Evolutionary conservation across 2,888 invertebrate genomes (phyloP).

Genomic region (Ochropacha duplaris): DNA sequence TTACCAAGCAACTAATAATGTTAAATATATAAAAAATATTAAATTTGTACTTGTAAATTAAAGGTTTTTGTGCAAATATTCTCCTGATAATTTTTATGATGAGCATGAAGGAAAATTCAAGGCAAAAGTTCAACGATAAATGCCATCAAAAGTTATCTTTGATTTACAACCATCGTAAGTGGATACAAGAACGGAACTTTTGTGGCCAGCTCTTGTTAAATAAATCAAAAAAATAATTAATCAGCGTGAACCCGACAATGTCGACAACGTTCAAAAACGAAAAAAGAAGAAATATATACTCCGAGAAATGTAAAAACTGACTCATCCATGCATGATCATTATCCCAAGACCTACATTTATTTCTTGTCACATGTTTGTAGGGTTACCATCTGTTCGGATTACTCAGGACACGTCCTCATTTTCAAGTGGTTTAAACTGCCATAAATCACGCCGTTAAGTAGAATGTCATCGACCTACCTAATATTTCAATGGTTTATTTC

Average conservation of each 20-base stretch:
- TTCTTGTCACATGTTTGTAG: conserved; percentile 57
- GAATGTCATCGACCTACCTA: background rate
- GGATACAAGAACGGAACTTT: background rate
- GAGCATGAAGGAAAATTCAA: background rate
- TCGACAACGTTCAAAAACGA: conserved; percentile 14
- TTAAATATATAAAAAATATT: too few species aligned
- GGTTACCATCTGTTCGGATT: conserved; percentile 14
- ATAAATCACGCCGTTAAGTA: background rate
- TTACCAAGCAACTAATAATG: background rate
- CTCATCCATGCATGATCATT: conserved; percentile 55
- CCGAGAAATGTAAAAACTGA: conserved; percentile 44
- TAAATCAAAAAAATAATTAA: conserved; percentile 7
- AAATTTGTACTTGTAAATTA: too few species aligned
- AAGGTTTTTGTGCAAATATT: too few species aligned
- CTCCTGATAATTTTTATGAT: too few species aligned
- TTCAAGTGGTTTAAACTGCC: background rate
- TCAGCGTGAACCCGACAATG: conserved; percentile 14
- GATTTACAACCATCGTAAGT: background rate
- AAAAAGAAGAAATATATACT: conserved; percentile 30
- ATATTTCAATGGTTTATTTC: background rate
- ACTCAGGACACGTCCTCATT: background rate
- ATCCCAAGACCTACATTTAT: conserved; percentile 57
- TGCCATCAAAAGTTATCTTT: background rate
- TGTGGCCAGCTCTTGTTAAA: background rate
- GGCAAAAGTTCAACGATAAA: background rate